Conservation (phyloP, 2,797 vertebrate species). For the Sebastes itinus region DNA sequence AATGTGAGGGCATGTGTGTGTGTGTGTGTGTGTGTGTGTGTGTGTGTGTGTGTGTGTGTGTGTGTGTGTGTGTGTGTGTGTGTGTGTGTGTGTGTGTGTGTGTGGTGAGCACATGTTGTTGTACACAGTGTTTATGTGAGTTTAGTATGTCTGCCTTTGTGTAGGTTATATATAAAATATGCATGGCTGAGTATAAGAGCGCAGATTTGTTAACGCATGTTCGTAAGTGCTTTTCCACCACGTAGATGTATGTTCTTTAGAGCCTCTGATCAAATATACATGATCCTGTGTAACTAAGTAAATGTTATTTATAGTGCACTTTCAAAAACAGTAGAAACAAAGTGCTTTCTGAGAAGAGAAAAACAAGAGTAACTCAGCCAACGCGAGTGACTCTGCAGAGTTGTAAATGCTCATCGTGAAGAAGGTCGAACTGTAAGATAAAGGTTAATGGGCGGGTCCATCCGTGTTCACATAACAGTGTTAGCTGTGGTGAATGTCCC, state of each 20-base stretch:
- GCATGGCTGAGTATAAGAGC: neutral
- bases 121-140: neutral
- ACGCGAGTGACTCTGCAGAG: neutral
- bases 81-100: no score
- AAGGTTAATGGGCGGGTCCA: no score
- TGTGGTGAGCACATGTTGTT: neutral
- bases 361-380: neutral
- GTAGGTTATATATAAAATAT: neutral
- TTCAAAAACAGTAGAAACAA: neutral
- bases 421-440: neutral
- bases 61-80: no score
- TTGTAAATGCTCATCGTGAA: neutral
- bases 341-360: neutral
- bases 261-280: conserved; percentile 5
- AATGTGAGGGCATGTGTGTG: neutral
- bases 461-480: no score
- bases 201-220: neutral
- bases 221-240: neutral
- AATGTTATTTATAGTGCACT: neutral
- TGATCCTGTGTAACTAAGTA: neutral
- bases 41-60: no score
- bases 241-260: neutral
- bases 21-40: no score
- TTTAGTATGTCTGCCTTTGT: neutral
- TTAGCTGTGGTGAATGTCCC: no score